A percentile compares a stretch with the other conserved stretches of the same genome.
These are phyloP conservation scores for Hypanus sabinus DNA, from an alignment of 2,113 vertebrate genomes.

Conservation along the genomic window DNA sequence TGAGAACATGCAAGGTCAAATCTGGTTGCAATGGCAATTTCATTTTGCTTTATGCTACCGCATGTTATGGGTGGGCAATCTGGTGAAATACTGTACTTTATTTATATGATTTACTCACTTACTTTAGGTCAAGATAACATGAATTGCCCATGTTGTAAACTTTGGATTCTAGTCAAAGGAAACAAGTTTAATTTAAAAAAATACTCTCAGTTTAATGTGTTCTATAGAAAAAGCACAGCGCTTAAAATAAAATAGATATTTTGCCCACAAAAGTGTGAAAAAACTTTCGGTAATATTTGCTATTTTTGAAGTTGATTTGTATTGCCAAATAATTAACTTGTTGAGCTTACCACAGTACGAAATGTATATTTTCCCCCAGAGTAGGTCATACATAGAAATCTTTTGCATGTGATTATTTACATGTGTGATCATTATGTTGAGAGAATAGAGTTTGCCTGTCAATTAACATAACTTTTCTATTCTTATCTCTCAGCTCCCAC, in stretches of 20 bases:
- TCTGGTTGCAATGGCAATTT: background rate
- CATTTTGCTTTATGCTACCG: background rate
- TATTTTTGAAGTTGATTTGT: background rate
- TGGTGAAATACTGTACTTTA: background rate
- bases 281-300: background rate
- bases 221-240: background rate
- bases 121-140: background rate
- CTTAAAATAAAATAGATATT: background rate
- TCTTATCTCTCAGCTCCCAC: conserved; percentile 73
- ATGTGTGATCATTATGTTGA: background rate
- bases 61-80: background rate
- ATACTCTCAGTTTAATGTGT: background rate
- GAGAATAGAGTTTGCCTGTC: conserved; percentile 21
- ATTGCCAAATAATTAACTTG: background rate
- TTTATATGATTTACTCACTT: background rate
- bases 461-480: conserved; percentile 39
- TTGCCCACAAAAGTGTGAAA: background rate
- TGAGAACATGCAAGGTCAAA: background rate
- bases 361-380: background rate
- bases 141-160: background rate
- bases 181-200: background rate
- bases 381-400: background rate
- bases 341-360: background rate
- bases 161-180: background rate
- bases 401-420: conserved; percentile 9